phyloP scores from a whole-genome alignment of 2,113 vertebrate species.

The Percina caprodes region DNA sequence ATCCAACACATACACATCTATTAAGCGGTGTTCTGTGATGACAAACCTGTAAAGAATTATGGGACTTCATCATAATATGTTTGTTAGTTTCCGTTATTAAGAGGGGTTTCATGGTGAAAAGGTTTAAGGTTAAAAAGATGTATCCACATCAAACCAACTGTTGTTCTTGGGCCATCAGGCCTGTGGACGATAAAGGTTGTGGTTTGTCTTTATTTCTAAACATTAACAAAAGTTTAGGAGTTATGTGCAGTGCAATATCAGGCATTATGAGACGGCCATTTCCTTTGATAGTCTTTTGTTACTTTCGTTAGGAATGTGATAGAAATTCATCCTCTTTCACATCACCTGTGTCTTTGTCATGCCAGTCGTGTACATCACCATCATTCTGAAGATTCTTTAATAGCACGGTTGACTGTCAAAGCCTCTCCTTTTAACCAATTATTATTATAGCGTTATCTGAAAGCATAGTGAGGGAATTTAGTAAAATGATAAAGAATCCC shows the following conservation, averaged over 20 bases:
- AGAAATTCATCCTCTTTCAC: background rate
- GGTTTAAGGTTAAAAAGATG: conserved; percentile 45
- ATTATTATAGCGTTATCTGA: too few species aligned
- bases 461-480: background rate
- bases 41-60: conserved; percentile 24
- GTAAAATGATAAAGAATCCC: background rate
- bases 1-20: conserved; percentile 1
- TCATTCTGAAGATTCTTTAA: background rate
- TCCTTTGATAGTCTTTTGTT: background rate
- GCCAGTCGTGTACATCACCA: background rate
- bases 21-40: conserved; percentile 14
- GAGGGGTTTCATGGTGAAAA: conserved; percentile 16
- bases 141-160: background rate
- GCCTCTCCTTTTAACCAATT: background rate
- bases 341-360: background rate
- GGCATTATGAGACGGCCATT: background rate
- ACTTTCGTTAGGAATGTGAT: background rate
- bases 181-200: background rate
- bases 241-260: background rate
- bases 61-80: conserved; percentile 2
- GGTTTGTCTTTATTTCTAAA: background rate
- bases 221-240: background rate
- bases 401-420: too few species aligned
- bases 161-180: conserved; percentile 11
- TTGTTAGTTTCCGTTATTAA: background rate